These are phyloP conservation scores for Cladopsammia gracilis DNA, from an alignment of 64 coral and sea anemone species.

Conservation along the genomic window DNA sequence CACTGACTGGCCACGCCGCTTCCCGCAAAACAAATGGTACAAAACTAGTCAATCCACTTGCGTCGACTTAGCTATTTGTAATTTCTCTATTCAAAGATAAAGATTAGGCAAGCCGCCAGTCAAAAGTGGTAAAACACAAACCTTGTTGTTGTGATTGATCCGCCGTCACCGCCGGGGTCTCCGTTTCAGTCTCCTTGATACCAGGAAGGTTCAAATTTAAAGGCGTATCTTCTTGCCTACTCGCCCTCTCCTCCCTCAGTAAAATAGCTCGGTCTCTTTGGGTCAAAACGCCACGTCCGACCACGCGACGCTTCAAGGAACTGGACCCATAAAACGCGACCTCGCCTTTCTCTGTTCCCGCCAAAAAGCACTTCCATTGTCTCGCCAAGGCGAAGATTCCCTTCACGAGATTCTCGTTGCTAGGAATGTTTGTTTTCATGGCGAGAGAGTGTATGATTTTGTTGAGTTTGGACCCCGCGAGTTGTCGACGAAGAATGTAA, in stretches of 20 bases:
- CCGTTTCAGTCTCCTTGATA: conserved; percentile 22
- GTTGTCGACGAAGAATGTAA: conserved; percentile 82
- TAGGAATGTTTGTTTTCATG: conserved; percentile 78
- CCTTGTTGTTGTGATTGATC: conserved; percentile 17
- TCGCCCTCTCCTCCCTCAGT: conserved; percentile 75
- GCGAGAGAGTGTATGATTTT: conserved; percentile 88
- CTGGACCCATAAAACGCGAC: conserved; percentile 89
- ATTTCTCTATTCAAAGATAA: too few relatives aligned
- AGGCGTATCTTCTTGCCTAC: conserved; percentile 47
- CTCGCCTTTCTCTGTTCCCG: conserved; percentile 93
- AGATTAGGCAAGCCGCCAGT: too few relatives aligned
- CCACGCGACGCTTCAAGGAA: conserved; percentile 93
- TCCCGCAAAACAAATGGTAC: too few relatives aligned
- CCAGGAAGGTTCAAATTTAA: conserved; percentile 8
- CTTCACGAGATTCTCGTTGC: conserved; percentile 81
- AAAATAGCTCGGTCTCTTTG: conserved; percentile 96
- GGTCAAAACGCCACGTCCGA: conserved; percentile 95
- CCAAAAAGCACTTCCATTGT: conserved; percentile 98
- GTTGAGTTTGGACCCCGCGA: conserved; percentile 84
- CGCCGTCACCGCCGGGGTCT: background rate
- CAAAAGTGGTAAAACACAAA: background rate
- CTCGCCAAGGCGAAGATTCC: conserved; percentile 93
- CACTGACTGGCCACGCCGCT: too few relatives aligned
- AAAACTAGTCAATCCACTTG: too few relatives aligned
- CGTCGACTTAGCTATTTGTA: too few relatives aligned